Base-by-base conservation (phyloP, 2,888 invertebrate species). In the Dioctria rufipes region DNA sequence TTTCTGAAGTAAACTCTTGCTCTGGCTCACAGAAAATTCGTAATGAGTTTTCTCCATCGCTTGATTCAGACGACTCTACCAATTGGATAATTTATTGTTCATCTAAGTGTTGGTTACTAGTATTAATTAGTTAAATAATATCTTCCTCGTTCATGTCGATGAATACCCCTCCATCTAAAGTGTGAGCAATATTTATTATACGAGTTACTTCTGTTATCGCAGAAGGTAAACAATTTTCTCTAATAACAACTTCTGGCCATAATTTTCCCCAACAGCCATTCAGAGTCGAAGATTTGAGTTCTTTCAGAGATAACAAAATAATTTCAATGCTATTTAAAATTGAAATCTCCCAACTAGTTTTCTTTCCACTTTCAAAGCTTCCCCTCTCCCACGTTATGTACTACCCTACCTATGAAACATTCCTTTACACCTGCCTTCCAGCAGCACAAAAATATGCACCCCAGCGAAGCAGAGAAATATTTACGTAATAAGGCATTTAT, bases 71-170 rank as follows among this genome's bases (percentile, higher is more conserved):
- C n/a, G 13, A 43, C 3, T 46, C 67, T 43, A 40, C 49, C 25
- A 67, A 40, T 67, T 67, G 67, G 5, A 67, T 25, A 67, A 49
- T 3, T 43, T 67, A 39, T 63, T 49, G 49, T 39, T 78, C 63
- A 78, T 78, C 60, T 54, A 77, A 77, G 40, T 77, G 61, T 61
- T 13, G 25, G 13, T 4, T 40, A 11, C 4, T 54, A n/a, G 39
- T 51, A 66, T 78, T 78, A 37, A 65, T 40, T 54, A 78, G 65
- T 78, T 63, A 65, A 66, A 39, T n/a, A 78, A 78, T 40, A 65
- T 65, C 78, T n/a, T 37, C 1, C 49, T 65, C 51, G 51, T 51
- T 65, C 66, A 65, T 78, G 39, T 78, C 65, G 9, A 42, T 46
- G n/a, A 75, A 75, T 61, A 61, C 75, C 42, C 61, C 75, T 75